These are phyloP conservation scores for Petaurus breviceps DNA, from an alignment of 2,113 vertebrate species.

Conservation along the genomic window DNA sequence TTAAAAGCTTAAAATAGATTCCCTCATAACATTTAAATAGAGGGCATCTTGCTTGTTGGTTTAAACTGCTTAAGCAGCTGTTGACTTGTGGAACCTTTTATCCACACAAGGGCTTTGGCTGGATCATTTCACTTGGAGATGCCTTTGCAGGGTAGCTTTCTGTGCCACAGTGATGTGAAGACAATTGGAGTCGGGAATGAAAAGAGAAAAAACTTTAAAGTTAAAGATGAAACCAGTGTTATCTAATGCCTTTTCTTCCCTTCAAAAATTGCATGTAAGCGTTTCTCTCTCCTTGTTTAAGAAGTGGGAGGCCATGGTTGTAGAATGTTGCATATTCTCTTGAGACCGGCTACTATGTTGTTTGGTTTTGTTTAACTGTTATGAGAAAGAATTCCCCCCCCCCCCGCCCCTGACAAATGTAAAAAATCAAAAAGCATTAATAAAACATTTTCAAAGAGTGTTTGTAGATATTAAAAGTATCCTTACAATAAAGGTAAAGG, in stretches of 20 bases:
- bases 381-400: neutral
- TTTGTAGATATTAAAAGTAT: neutral
- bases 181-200: neutral
- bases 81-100: conserved; percentile 85
- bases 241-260: neutral
- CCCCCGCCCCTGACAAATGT: neutral
- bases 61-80: conserved; percentile 87
- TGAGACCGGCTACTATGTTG: neutral
- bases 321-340: neutral
- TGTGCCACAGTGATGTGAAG: conserved; percentile 27
- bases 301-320: neutral
- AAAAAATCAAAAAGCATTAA: neutral
- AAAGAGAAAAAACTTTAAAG: conserved; percentile 39
- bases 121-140: conserved; percentile 78
- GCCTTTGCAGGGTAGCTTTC: conserved; percentile 71
- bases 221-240: neutral
- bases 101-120: conserved; percentile 84
- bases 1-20: conserved; percentile 88
- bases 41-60: conserved; percentile 83
- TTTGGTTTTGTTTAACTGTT: neutral
- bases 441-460: neutral
- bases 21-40: conserved; percentile 86
- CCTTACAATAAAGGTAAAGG: neutral
- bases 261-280: neutral
- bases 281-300: neutral